Evolutionary conservation across 2,797 vertebrate genomes (phyloP).

Genomic region (Ctenochaetus hawaiiensis): DNA sequence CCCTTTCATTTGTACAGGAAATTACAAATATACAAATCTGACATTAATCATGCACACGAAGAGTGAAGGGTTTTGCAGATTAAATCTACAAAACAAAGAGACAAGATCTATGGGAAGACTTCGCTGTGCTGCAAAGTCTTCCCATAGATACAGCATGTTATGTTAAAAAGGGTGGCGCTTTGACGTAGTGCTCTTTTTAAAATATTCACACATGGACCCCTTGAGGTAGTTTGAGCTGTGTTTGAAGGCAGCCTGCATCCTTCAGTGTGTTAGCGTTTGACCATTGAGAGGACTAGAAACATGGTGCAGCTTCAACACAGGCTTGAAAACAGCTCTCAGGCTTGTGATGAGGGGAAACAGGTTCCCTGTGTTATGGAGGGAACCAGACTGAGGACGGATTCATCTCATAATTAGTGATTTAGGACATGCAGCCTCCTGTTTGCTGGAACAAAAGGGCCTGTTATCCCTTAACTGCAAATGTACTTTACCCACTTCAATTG

Average conservation of each 20-base stretch:
- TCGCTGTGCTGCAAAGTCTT: neutral
- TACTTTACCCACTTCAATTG: too few species aligned
- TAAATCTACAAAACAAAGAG: neutral
- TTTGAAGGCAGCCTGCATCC: too few species aligned
- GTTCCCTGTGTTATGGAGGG: too few species aligned
- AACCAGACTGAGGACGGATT: too few species aligned
- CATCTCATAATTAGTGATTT: too few species aligned
- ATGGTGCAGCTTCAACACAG: neutral
- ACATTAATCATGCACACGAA: neutral
- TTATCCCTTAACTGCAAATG: too few species aligned
- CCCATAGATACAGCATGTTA: neutral
- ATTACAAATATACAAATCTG: neutral
- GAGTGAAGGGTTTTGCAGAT: neutral
- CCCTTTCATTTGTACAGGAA: neutral
- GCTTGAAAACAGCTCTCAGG: constrained; percentile 21
- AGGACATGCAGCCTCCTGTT: too few species aligned
- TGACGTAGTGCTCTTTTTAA: neutral
- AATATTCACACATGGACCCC: too few species aligned
- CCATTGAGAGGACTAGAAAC: neutral
- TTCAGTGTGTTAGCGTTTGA: too few species aligned
- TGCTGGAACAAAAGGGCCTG: too few species aligned
- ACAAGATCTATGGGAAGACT: neutral
- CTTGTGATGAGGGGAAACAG: constrained; percentile 7
- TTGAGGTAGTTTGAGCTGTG: too few species aligned
- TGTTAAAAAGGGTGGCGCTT: neutral